Evolutionary conservation across 2,113 vertebrate species (phyloP).

Genomic region (Oncorhynchus nerka): DNA sequence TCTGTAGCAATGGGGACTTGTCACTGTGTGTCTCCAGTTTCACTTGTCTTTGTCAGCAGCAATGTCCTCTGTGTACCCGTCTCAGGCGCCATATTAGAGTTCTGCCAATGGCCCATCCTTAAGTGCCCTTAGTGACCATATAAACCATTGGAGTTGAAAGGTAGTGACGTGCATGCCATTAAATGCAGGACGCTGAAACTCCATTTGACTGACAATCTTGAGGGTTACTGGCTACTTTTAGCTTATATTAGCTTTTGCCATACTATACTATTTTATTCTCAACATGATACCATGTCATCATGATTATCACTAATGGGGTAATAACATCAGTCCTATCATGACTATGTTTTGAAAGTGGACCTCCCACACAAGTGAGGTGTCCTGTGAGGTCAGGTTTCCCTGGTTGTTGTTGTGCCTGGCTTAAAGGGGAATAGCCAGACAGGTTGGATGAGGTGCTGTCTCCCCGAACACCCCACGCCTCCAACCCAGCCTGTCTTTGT

Average conservation of each 20-base stretch:
- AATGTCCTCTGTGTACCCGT: neutral
- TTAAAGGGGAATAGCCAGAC: neutral
- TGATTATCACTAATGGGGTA: no score
- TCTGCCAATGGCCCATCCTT: neutral
- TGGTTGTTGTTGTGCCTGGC: no score
- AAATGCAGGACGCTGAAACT: no score
- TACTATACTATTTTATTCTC: no score
- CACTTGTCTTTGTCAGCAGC: neutral
- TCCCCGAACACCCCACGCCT: slow-evolving; percentile 25
- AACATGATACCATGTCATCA: no score
- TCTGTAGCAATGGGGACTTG: neutral
- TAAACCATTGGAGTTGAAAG: neutral
- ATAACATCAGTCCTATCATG: neutral
- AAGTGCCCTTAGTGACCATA: neutral
- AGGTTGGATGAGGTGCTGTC: slow-evolving; percentile 8
- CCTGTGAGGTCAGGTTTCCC: neutral
- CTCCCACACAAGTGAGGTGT: neutral
- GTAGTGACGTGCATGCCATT: neutral
- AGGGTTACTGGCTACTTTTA: no score
- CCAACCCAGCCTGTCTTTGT: slow-evolving; percentile 15
- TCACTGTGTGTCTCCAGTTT: neutral
- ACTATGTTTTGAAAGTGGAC: neutral
- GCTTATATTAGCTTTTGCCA: no score
- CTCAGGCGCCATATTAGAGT: neutral
- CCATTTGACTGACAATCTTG: no score